Base-by-base conservation (phyloP, 2,797 vertebrate genomes). In the Neoniphon sammara region DNA sequence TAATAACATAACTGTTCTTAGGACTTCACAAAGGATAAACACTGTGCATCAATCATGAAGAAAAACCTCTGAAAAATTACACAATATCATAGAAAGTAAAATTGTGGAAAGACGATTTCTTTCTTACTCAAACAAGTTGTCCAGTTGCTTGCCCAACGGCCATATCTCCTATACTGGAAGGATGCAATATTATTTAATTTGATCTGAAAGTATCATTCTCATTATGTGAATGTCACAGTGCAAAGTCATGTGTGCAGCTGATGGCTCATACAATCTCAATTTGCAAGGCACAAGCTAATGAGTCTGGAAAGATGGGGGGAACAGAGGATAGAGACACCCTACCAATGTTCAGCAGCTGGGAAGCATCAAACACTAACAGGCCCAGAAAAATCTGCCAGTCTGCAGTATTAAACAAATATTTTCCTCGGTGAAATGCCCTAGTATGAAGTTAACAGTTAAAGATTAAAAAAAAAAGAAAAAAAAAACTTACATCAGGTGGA, bases 201-300 rank as follows among this genome's bases (percentile, higher is more conserved):
- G 15, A 70, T 70, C 34, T 71, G 23, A 68, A 73, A 84, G 64
- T 44, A 20, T 66, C 61, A 49, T 64, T 76, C 64, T 85, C 49
- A 36, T 59, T 27, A 30, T 52, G 60, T 27, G 70, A 77, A 81
- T 59, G 60, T 89, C 90, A 93, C 89, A 93, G 91, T 93, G 92
- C 86, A 92, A 91, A 89, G 88, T 90, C 80, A 70, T 57, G 60
- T 85, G 84, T 85, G 84, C 85, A 86, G 86, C 80, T 80, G 72
- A 78, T 15, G 47, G 66, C 86, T 84, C 80, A 65, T 80, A 88
- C 86, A 89, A 86, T 89, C 89, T 80, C 77, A 78, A 53, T 83
- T 82, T 66, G 82, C 81, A 93, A 93, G 92, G 92, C 92, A 92
- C 91, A 88, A 85, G 66, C 83, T 81, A 65, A 68, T 50, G 76